Percentiles rank a stretch among this genome's conserved stretches.
phyloP scores from a whole-genome alignment of 37 sponge, comb jelly and placozoan species.

The Aphrocallistes beatrix region DNA sequence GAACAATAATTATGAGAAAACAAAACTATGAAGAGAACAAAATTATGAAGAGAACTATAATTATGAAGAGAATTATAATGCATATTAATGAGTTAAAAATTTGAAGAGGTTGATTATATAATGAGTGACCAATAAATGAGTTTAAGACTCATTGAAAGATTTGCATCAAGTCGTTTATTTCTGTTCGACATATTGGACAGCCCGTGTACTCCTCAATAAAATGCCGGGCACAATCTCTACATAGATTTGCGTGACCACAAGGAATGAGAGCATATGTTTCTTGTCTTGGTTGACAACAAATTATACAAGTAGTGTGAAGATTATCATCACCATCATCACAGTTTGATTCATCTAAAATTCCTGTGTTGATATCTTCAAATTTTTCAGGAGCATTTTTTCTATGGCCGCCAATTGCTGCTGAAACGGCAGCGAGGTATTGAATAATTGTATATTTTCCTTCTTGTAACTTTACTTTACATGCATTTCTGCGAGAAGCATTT shows the following conservation, averaged over 20 bases:
- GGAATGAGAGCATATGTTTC: conserved; percentile 1
- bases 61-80: too few relatives aligned
- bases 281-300: neutral
- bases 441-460: neutral
- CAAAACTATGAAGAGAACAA: too few relatives aligned
- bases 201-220: neutral
- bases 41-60: too few relatives aligned
- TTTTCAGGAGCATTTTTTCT: neutral
- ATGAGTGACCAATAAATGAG: neutral
- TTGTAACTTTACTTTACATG: neutral
- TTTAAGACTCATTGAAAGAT: neutral
- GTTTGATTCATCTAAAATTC: conserved; percentile 9
- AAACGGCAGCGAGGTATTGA: neutral
- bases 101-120: neutral
- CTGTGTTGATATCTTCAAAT: neutral
- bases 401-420: too few relatives aligned
- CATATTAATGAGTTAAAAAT: neutral
- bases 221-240: neutral
- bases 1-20: too few relatives aligned
- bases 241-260: conserved; percentile 19
- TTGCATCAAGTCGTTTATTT: neutral
- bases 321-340: neutral
- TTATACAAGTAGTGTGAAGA: neutral
- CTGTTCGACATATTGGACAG: conserved; percentile 14
- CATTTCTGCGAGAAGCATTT: neutral